Evolutionary conservation across 2,797 vertebrate species (phyloP), one percentile per base, ranked within the genome.

Genomic region (Sebastolobus alascanus): DNA sequence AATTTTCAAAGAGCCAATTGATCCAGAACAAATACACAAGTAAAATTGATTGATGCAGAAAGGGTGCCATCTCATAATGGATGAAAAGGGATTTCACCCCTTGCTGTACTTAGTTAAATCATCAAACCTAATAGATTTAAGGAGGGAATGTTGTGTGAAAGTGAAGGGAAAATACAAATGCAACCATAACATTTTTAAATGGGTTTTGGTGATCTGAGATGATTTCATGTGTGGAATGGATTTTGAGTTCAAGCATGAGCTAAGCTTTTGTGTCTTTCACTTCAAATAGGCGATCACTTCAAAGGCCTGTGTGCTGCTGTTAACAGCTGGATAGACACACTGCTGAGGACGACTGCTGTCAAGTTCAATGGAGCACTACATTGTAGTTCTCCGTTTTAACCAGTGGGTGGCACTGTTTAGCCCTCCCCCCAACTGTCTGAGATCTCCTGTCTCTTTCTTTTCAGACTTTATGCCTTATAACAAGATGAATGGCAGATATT

Each of bases 271-370:
- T 89, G 65, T 86, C 60, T 74, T 70, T 87, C 38, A 68, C 73
- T 86, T 90, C 85, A 92, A 92, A 92, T 66, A 29, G 75, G n/a
- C 55, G 20, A 27, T 87, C 38, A 68, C 73, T 86, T 90, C 85
- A 92, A 92, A 92, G 85, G 74, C 67, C 40, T 38, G 25, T 9
- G 22, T 78, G 11, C 87, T 86, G 85, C 86, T 90, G 79, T 84
- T 89, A 88, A 91, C 92, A 92, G 89, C 86, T 90, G 80, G 88
- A 90, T 74, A 88, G 79, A 80, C 55, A n/a, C 73, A 61, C 82
- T 68, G 74, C 77, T 83, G 87, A 83, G 64, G 71, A 71, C 2
- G 11, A 66, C 74, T 74, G 77, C 78, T 75, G 76, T 81, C 88
- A 91, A 90, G 88, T 90, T 93, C 87, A 92, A 12, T 90, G 76